Percentiles rank a stretch among this genome's conserved stretches.
phyloP scores from a whole-genome alignment of 2,113 vertebrate genomes.

The Platysternon megacephalum region DNA sequence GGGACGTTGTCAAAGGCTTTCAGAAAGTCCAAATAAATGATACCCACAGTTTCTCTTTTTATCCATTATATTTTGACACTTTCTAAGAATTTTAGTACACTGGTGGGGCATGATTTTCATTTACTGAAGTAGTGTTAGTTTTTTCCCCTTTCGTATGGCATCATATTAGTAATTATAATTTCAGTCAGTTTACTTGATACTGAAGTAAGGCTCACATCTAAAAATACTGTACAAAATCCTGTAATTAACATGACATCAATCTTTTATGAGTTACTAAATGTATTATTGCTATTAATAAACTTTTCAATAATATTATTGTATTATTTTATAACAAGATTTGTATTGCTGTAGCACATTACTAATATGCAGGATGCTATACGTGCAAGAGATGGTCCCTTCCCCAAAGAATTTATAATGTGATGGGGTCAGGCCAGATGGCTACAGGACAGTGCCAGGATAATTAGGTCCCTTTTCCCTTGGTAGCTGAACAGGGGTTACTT shows the following conservation, averaged over 20 bases:
- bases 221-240: slow-evolving; percentile 12
- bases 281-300: neutral
- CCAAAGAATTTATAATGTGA: neutral
- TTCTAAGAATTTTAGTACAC: neutral
- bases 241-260: slow-evolving; percentile 19
- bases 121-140: neutral
- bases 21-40: neutral
- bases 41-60: neutral
- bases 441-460: too few species aligned
- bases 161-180: slow-evolving; percentile 18
- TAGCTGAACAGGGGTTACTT: too few species aligned
- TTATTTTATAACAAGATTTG: neutral
- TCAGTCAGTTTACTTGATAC: neutral
- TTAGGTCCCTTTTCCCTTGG: too few species aligned
- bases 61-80: neutral
- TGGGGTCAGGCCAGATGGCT: too few species aligned
- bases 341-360: neutral
- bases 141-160: neutral
- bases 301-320: neutral
- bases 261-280: neutral
- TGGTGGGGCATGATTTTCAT: neutral
- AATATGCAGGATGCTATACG: fast-evolving
- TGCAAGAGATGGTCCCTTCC: neutral
- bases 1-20: neutral
- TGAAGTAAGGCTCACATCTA: slow-evolving; percentile 4